Evolutionary conservation across 2,888 invertebrate species (phyloP), one percentile per base, ranked within the genome.

Genomic region (Phrixothrix hirtus): DNA sequence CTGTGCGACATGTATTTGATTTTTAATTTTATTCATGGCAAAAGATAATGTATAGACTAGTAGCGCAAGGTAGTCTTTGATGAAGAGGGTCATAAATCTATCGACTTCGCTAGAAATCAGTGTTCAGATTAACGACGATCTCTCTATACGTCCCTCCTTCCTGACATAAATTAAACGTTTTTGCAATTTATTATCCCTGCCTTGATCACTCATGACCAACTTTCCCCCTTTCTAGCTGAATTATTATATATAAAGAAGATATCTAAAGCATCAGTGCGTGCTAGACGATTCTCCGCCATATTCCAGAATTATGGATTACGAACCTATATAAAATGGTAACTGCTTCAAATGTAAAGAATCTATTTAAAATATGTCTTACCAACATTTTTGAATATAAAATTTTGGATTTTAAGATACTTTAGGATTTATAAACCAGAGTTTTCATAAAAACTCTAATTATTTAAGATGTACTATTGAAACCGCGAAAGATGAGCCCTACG

Each of bases 1-100:
- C n/a, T n/a, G n/a, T n/a, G n/a, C n/a, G n/a, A n/a, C n/a, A n/a
- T n/a, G n/a, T n/a, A n/a, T n/a, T n/a, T n/a, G n/a, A n/a, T n/a
- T n/a, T n/a, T n/a, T 15, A 16, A 16, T 52, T 29, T 32, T 27
- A 42, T n/a, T n/a, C n/a, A n/a, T n/a, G n/a, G n/a, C n/a, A 29
- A 21, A 27, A 13, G 47, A 43, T 43, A 13, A 41, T 29, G 27
- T 44, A 31, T 42, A 49, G 39, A 15, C 48, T 49, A 47, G 47
- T 49, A 25, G 26, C 30, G 48, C 39, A 57, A 55, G 55, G 55
- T 55, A 45, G 55, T 46, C 57, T 57, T 61, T 61, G 61, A 61
- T 61, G 58, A 61, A 61, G 56, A 50, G 58, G 43, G 37, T 48
- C 35, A 61, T 61, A 61, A 61, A 61, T 61, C 59, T 58, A 58